These are phyloP conservation scores for Barbus barbus DNA, from an alignment of 2,113 vertebrate species.

Conservation along the genomic window DNA sequence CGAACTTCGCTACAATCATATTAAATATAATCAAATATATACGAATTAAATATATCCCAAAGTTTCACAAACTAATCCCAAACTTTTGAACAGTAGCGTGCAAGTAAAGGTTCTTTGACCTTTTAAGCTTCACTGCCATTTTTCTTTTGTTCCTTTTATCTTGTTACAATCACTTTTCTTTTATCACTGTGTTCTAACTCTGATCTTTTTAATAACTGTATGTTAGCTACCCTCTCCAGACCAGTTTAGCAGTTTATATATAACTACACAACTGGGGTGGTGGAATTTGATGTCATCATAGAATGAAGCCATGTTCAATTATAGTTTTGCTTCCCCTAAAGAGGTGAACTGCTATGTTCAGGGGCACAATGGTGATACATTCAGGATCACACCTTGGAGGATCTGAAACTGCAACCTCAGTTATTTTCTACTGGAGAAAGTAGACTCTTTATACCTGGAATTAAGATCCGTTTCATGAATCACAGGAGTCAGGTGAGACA, in stretches of 20 bases:
- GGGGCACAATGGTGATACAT: not conserved
- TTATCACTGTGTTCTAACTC: not conserved
- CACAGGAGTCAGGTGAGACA: not conserved
- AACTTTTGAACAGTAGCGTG: no score
- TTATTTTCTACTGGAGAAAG: not conserved
- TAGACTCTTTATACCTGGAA: not conserved
- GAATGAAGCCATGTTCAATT: not conserved
- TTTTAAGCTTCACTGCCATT: no score
- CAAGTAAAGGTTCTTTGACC: no score
- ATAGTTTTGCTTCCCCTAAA: not conserved
- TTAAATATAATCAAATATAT: no score
- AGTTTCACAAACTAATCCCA: no score
- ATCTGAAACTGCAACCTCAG: not conserved
- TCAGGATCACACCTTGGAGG: no score
- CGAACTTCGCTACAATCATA: no score
- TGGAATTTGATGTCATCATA: slow-evolving; percentile 2
- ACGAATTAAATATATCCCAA: no score
- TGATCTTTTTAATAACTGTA: not conserved
- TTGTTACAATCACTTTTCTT: not conserved
- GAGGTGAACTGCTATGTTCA: not conserved
- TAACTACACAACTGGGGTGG: not conserved
- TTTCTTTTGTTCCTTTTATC: no score
- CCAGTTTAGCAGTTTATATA: not conserved
- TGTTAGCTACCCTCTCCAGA: not conserved
- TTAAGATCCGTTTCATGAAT: not conserved